Base-by-base conservation (phyloP, 1,140 invertebrate genomes). In the Stegodyphus mimosarum region DNA sequence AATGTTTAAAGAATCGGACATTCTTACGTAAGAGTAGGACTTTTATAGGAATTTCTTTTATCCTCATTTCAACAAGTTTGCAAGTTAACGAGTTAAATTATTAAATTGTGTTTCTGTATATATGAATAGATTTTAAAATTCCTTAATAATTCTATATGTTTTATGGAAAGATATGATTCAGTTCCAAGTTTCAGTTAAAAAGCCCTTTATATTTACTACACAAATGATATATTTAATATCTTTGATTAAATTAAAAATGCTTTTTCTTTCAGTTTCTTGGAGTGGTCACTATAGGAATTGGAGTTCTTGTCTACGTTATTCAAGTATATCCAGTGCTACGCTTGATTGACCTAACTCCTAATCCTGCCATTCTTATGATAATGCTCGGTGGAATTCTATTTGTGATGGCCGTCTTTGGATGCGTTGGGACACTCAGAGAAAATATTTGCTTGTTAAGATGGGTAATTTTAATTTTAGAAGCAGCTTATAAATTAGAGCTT, bases 391-490 rank as follows among this genome's bases (percentile, higher is more conserved):
- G 93, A n/a, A 93, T 97, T 50, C 94, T 97, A 17, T 98, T 97
- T 90, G 93, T 96, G 75, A 95, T 96, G 53, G 95, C 95, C 91
- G 97, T 97, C 90, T 94, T 95, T 63, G 96, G 96, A 13, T 97
- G 96, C 90, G 87, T 98, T 49, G 97, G 97, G 55, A 96, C 97
- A 10, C 91, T 98, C 18, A 91, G 97, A 87, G 97, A 98, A 92
- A 98, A 98, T 90, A 96, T 96, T 3, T 96, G 95, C 90, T 92
- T 98, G 74, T 92, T 98, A 1, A 97, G 97, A 93, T 95, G 97
- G 92, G 96, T 97, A 92, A 94, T 95, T 94, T 50, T 78, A 63
- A 69, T 33, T 33, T 33, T 33, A 33, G 33, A 33, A 33, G 33
- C 33, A 33, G 33, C 33, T 33, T 3, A 33, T 33, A 33, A 33